These are phyloP conservation scores for Eristalis pertinax DNA, from an alignment of 2,888 invertebrate genomes.

Conservation along the genomic window DNA sequence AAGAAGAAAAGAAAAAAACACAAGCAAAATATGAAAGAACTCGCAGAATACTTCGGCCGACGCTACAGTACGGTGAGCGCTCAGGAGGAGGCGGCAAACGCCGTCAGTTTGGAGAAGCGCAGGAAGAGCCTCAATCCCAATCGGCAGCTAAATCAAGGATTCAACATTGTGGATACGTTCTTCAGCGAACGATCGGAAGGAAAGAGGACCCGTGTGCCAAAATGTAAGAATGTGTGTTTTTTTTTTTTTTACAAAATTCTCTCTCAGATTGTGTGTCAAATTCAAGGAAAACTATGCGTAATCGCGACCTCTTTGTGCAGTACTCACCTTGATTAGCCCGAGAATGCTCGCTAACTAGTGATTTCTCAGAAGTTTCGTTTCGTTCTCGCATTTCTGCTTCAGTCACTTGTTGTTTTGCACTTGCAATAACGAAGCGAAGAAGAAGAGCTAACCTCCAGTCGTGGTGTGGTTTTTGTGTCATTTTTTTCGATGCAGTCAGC, in stretches of 20 bases:
- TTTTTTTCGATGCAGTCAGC: neutral
- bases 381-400: neutral
- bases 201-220: constrained; percentile 80
- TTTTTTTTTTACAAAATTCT: neutral
- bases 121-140: constrained; percentile 80
- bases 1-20: constrained; percentile 26
- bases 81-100: constrained; percentile 40
- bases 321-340: neutral
- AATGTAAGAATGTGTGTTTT: constrained; percentile 80
- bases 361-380: neutral
- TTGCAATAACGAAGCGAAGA: neutral
- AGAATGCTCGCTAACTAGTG: neutral
- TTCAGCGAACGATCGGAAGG: constrained; percentile 80
- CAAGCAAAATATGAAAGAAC: constrained; percentile 84
- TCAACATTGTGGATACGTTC: constrained; percentile 82
- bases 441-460: neutral
- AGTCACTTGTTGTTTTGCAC: neutral
- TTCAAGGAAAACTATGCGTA: constrained; percentile 9
- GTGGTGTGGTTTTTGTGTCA: neutral
- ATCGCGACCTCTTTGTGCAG: neutral
- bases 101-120: constrained; percentile 67
- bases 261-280: neutral
- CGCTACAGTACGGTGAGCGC: constrained; percentile 84
- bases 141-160: constrained; percentile 79
- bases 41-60: constrained; percentile 84